Percentiles rank a stretch among this genome's conserved stretches.
Conservation (phyloP, 2,113 vertebrate species). For the Anhinga rufa region DNA sequence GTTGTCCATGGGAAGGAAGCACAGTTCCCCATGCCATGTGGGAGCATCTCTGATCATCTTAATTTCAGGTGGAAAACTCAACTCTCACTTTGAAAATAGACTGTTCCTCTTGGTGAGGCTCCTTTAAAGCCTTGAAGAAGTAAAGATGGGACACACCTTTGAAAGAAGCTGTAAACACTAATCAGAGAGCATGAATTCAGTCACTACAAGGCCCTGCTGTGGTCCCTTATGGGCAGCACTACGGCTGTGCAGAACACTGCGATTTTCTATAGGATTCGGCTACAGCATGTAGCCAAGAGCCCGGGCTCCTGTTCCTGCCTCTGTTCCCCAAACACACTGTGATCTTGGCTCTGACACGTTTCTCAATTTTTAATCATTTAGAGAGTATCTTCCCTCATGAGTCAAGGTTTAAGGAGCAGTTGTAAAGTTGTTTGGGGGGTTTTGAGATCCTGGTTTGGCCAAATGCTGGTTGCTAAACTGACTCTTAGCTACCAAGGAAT, state of each 20-base stretch:
- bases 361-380: background rate
- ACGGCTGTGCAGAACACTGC: background rate
- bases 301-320: background rate
- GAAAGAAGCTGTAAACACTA: background rate
- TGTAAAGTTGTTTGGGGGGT: background rate
- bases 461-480: background rate
- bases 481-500: background rate
- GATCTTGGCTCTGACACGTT: background rate
- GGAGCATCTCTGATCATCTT: background rate
- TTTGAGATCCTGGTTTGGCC: background rate
- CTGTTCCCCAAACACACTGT: background rate
- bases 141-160: background rate
- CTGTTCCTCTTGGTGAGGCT: background rate
- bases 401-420: background rate
- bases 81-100: background rate
- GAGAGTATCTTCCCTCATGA: background rate
- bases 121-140: background rate
- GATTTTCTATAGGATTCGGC: background rate
- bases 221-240: background rate
- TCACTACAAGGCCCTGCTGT: background rate
- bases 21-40: accelerated
- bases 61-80: background rate
- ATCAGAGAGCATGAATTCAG: accelerated
- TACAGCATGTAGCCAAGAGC: background rate
- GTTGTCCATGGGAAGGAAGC: background rate